Evolutionary conservation across 2,797 vertebrate species (phyloP).

Genomic region (Thripadectes ignobilis): DNA sequence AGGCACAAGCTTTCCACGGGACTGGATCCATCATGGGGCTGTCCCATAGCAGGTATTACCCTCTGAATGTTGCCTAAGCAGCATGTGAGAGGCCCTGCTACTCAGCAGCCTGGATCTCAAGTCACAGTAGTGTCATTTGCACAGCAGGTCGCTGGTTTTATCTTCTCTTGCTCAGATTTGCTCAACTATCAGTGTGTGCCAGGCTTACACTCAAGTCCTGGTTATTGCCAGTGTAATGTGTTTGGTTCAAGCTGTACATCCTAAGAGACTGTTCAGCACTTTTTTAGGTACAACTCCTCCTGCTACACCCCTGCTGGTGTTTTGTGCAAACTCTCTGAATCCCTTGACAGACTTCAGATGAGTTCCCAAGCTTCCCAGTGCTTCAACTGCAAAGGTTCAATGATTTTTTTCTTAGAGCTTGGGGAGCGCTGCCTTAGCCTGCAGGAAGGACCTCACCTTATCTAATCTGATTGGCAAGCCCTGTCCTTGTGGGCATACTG

Average conservation of each 20-base stretch:
- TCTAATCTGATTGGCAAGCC: background rate
- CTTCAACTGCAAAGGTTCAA: background rate
- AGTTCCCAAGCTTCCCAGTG: background rate
- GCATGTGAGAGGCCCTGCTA: background rate
- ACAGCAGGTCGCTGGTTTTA: background rate
- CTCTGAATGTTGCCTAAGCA: background rate
- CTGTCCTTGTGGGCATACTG: background rate
- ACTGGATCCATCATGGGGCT: rapidly evolving
- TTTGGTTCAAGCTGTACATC: background rate
- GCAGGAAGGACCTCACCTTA: background rate
- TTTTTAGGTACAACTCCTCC: background rate
- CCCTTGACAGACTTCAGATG: background rate
- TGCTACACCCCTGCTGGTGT: background rate
- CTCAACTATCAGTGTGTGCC: background rate
- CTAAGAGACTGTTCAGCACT: background rate
- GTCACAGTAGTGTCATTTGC: background rate
- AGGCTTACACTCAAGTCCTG: background rate
- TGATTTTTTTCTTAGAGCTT: background rate
- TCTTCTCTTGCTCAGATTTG: background rate
- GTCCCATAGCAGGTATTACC: background rate
- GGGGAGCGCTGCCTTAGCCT: background rate
- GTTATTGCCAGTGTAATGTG: background rate
- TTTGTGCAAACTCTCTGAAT: background rate
- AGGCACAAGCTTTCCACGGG: background rate
- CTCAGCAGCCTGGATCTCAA: background rate